Conservation (phyloP, 1,140 invertebrate genomes). For the Vanessa atalanta region DNA sequence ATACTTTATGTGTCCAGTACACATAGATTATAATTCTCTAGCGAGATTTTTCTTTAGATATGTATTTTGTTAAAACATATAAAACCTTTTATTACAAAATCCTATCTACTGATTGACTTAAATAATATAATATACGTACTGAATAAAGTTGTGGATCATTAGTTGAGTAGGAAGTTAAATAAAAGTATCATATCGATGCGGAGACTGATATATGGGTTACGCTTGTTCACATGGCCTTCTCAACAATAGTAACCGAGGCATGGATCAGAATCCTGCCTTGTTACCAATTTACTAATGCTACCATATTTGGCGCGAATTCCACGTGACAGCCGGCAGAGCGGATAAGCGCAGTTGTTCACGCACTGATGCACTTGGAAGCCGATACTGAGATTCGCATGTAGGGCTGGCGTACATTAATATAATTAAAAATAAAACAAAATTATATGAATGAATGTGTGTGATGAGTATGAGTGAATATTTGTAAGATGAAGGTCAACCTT, state of each 20-base stretch:
- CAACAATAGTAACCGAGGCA: slow-evolving; percentile 43
- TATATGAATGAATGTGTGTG: too few species aligned
- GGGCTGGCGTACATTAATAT: slow-evolving; percentile 26
- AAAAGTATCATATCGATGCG: neutral
- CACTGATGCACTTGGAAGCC: slow-evolving; percentile 47
- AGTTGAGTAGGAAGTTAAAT: slow-evolving; percentile 12
- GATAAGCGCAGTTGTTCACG: slow-evolving; percentile 51
- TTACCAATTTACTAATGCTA: slow-evolving; percentile 9
- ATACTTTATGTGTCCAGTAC: too few species aligned
- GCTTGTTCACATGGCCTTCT: slow-evolving; percentile 54
- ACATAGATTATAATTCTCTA: too few species aligned
- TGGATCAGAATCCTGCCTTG: slow-evolving; percentile 42
- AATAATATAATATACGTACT: too few species aligned
- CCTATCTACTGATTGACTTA: too few species aligned
- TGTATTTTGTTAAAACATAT: too few species aligned
- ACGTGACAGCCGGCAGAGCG: slow-evolving; percentile 50
- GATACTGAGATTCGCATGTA: slow-evolving; percentile 30
- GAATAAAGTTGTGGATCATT: slow-evolving; percentile 13
- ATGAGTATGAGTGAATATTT: too few species aligned
- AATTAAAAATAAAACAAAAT: neutral
- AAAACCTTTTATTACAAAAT: too few species aligned
- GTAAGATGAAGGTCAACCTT: too few species aligned
- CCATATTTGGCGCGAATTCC: slow-evolving; percentile 67
- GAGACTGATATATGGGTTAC: slow-evolving; percentile 49
- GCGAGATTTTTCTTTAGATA: too few species aligned